phyloP scores from a whole-genome alignment of 30 jellyfish, hydroid and myxozoan genomes.

The Hydractinia echinata region DNA sequence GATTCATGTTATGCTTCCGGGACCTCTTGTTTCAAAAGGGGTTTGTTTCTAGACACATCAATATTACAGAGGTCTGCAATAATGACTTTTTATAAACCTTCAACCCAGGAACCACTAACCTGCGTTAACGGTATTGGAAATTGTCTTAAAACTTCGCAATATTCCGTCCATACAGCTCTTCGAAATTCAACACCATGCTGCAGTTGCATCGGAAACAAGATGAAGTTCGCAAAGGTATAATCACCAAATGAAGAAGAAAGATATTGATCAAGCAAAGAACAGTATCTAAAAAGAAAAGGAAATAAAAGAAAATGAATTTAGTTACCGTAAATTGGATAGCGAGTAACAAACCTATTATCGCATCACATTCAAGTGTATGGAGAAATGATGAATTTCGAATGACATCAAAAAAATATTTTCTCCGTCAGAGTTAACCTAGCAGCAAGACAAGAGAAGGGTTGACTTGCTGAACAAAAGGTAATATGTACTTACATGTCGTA shows the following conservation, averaged over 20 bases:
- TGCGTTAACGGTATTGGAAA: constrained; percentile 53
- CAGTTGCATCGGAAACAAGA: constrained; percentile 61
- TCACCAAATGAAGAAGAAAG: constrained; percentile 80
- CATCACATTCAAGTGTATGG: neutral
- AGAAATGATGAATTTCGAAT: neutral
- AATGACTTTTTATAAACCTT: neutral
- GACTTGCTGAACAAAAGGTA: neutral
- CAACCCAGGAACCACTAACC: neutral
- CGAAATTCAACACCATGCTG: constrained; percentile 60
- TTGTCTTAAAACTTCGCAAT: constrained; percentile 41
- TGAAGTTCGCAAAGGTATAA: constrained; percentile 58
- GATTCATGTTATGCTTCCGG: neutral
- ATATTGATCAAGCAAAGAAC: constrained; percentile 49
- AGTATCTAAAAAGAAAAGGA: constrained; percentile 29
- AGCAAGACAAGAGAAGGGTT: neutral
- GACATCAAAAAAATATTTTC: neutral
- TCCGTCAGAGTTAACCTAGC: neutral
- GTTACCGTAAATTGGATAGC: neutral
- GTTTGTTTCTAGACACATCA: neutral
- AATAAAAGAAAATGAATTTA: neutral
- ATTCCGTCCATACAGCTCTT: constrained; percentile 69
- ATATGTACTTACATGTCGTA: constrained; percentile 70
- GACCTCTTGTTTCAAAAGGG: neutral
- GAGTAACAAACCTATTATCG: neutral
- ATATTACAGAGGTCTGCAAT: neutral